Conservation (phyloP, 1,140 invertebrate genomes). For the Mycetomoellerius zeteki region DNA sequence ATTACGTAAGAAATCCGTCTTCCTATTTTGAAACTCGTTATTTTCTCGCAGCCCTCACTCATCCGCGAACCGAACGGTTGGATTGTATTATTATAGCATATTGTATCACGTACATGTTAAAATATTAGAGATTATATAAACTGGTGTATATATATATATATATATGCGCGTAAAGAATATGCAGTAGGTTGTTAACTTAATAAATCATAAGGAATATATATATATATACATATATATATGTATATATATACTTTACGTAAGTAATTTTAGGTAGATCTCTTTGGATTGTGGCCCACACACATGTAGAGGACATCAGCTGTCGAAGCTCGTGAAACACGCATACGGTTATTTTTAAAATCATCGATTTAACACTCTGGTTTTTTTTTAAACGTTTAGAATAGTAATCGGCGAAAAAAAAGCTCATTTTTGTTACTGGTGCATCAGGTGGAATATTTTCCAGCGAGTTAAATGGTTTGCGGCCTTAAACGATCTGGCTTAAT, state of each 20-base stretch:
- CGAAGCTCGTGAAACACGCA: neutral
- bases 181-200: conserved; percentile 46
- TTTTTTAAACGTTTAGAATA: neutral
- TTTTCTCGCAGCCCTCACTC: conserved; percentile 64
- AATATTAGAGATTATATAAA: conserved; percentile 50
- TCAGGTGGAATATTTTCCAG: neutral
- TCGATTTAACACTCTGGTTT: neutral
- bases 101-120: neutral
- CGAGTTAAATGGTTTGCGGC: neutral
- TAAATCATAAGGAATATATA: conserved; percentile 39
- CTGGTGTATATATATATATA: conserved; percentile 51
- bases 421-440: neutral
- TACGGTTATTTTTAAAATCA: neutral
- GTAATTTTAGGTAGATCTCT: conserved; percentile 51
- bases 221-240: neutral
- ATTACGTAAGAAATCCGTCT: conserved; percentile 64
- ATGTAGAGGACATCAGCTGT: neutral
- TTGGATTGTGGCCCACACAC: conserved; percentile 40
- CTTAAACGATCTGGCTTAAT: neutral
- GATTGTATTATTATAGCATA: conserved; percentile 35
- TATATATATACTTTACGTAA: conserved; percentile 8
- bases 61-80: neutral
- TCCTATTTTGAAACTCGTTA: conserved; percentile 68
- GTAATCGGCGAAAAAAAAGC: neutral
- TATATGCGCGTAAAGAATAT: conserved; percentile 5